Percentiles rank a stretch among this genome's conserved stretches.
phyloP scores from a whole-genome alignment of 2,113 vertebrate species.

The Aplodontia rufa region DNA sequence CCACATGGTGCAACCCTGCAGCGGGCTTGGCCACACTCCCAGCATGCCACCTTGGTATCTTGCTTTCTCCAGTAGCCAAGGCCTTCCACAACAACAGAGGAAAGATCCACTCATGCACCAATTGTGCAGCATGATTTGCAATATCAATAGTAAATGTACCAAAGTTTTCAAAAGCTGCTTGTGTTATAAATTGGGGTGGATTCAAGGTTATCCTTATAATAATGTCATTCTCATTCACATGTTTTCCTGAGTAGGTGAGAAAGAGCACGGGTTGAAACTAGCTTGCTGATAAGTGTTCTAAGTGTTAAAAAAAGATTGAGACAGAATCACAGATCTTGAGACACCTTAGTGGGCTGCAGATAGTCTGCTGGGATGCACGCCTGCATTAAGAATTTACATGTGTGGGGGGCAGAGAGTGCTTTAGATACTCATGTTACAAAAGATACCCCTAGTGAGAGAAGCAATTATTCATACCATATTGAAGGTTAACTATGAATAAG shows the following conservation, averaged over 20 bases:
- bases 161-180: conserved; percentile 38
- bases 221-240: conserved; percentile 47
- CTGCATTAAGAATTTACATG: background rate
- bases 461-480: background rate
- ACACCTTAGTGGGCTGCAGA: background rate
- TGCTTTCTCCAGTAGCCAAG: background rate
- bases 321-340: background rate
- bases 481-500: conserved; percentile 40
- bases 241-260: conserved; percentile 57
- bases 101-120: background rate
- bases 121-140: background rate
- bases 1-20: fast-evolving
- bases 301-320: background rate
- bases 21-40: fast-evolving
- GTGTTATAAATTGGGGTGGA: conserved; percentile 55
- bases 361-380: background rate
- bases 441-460: background rate
- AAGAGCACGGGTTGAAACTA: background rate
- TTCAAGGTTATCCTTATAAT: conserved; percentile 62
- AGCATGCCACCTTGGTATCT: fast-evolving
- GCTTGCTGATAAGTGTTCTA: conserved; percentile 29
- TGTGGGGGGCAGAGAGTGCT: background rate
- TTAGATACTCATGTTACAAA: background rate
- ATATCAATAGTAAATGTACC: conserved; percentile 51
- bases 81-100: background rate